These are phyloP conservation scores for Venustaconcha ellipsiformis DNA, from an alignment of 1,140 invertebrate genomes.

Conservation along the genomic window DNA sequence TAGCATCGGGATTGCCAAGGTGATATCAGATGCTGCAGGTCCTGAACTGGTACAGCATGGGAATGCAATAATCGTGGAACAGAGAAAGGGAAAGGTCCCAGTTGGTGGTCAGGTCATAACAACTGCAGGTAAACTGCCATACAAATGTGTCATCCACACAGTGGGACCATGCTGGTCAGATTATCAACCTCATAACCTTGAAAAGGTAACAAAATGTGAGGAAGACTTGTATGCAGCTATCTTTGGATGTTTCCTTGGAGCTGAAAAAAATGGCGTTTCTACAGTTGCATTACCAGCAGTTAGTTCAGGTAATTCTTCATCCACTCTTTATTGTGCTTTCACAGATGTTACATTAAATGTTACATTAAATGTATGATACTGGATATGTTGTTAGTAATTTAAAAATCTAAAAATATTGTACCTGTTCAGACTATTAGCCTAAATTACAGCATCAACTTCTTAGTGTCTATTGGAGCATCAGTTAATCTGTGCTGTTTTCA, in stretches of 20 bases:
- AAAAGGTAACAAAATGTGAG: neutral
- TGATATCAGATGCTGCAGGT: slow-evolving; percentile 72
- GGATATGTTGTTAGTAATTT: no score
- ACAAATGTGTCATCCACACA: slow-evolving; percentile 2
- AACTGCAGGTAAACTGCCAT: slow-evolving; percentile 12
- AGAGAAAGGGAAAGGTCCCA: slow-evolving; percentile 18
- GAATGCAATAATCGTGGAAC: slow-evolving; percentile 13
- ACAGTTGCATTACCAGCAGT: slow-evolving; percentile 13
- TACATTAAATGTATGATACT: no score
- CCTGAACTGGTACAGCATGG: slow-evolving; percentile 26
- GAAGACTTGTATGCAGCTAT: neutral
- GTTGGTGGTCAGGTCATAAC: slow-evolving; percentile 32
- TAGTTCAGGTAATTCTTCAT: slow-evolving; percentile 18
- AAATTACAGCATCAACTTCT: no score
- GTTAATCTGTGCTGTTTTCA: no score
- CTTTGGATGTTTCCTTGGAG: neutral
- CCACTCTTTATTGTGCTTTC: no score
- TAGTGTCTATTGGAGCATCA: no score
- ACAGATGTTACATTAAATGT: no score
- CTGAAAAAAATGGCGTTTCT: neutral
- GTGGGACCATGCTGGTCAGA: slow-evolving; percentile 10
- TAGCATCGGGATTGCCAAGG: slow-evolving; percentile 87
- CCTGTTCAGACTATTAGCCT: no score
- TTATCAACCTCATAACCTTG: neutral
- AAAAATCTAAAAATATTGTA: no score